Conservation (phyloP, 2,797 vertebrate genomes). For the Ficedula albicollis region DNA sequence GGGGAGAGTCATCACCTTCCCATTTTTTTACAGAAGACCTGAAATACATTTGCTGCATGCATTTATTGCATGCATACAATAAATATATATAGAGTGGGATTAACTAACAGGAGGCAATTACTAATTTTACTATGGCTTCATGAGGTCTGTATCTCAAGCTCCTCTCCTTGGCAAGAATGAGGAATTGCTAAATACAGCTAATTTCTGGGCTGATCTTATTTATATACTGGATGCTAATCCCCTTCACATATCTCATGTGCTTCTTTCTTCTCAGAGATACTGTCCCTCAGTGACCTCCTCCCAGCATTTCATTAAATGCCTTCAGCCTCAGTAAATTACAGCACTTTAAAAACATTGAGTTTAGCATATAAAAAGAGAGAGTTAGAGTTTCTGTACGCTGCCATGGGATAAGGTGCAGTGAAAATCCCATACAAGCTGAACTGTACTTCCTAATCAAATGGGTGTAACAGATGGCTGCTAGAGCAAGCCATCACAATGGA, state of each 20-base stretch:
- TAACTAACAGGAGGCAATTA: constrained; percentile 36
- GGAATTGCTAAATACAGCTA: constrained; percentile 66
- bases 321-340: constrained; percentile 74
- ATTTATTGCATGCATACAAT: not conserved
- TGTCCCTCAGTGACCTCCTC: constrained; percentile 74
- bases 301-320: constrained; percentile 74
- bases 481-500: constrained; percentile 92
- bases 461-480: constrained; percentile 97
- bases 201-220: constrained; percentile 71
- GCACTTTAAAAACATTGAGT: constrained; percentile 77
- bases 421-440: constrained; percentile 83
- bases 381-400: constrained; percentile 64
- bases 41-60: not conserved
- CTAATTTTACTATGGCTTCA: constrained; percentile 17
- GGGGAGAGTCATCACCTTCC: not conserved
- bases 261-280: constrained; percentile 71
- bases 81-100: constrained; percentile 1
- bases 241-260: constrained; percentile 57
- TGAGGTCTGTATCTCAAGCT: constrained; percentile 32
- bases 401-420: constrained; percentile 82
- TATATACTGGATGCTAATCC: constrained; percentile 66
- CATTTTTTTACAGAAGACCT: not conserved
- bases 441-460: constrained; percentile 89
- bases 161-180: constrained; percentile 39
- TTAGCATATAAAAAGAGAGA: constrained; percentile 79